A percentile compares a stretch with the other conserved stretches of the same genome.
Evolutionary conservation across 2,888 invertebrate genomes (phyloP).

Genomic region (Marronus borbonicus): DNA sequence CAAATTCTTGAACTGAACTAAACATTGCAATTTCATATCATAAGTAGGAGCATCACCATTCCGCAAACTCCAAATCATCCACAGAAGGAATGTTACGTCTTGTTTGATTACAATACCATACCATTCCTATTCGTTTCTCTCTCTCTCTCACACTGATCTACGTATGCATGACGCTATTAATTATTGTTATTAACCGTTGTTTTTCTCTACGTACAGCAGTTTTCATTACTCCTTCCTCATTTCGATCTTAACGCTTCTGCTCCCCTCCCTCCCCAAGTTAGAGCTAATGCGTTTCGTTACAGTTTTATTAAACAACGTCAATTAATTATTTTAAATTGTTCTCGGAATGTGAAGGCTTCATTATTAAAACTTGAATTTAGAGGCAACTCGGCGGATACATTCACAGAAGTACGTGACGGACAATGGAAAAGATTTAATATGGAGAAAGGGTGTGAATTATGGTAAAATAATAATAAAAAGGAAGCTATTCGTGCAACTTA

Average conservation of each 20-base stretch:
- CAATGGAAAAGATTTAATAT: not conserved
- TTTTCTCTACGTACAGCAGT: slow-evolving; percentile 6
- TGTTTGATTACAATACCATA: not conserved
- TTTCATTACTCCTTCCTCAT: not conserved
- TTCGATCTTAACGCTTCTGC: not conserved
- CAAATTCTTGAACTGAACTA: too few relatives aligned
- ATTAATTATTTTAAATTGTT: slow-evolving; percentile 42
- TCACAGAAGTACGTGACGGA: slow-evolving; percentile 7
- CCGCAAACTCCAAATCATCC: too few relatives aligned
- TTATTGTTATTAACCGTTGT: slow-evolving; percentile 29
- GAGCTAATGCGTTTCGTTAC: slow-evolving; percentile 33
- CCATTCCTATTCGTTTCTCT: not conserved
- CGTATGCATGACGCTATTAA: not conserved
- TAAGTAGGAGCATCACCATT: too few relatives aligned
- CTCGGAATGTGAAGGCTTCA: slow-evolving; percentile 38
- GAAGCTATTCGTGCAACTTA: too few relatives aligned
- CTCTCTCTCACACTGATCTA: not conserved
- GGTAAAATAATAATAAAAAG: too few relatives aligned
- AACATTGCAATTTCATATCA: too few relatives aligned
- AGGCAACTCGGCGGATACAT: not conserved
- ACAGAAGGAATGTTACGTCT: not conserved
- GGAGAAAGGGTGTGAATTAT: too few relatives aligned
- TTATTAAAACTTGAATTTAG: slow-evolving; percentile 35
- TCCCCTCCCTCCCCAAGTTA: not conserved
- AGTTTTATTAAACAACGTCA: slow-evolving; percentile 42